A percentile compares a stretch with the other conserved stretches of the same genome.
phyloP scores from a whole-genome alignment of 2,113 vertebrate species.

The Triplophysa dalaica region DNA sequence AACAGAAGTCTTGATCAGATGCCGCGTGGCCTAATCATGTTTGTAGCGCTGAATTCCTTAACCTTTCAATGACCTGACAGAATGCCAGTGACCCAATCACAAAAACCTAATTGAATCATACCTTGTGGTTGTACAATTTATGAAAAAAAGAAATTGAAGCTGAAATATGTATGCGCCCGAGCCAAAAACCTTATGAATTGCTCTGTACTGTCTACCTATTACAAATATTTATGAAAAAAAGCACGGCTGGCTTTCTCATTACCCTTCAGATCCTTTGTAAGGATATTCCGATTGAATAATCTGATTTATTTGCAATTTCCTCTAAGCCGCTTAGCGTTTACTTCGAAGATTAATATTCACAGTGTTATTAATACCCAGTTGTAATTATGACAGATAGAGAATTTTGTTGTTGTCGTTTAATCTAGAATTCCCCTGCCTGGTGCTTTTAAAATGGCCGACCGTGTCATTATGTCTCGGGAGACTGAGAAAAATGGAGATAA shows the following conservation, averaged over 20 bases:
- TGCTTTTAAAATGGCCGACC: constrained; percentile 12
- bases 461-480: constrained; percentile 4
- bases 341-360: constrained; percentile 75
- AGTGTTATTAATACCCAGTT: constrained; percentile 75
- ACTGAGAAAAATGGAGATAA: background rate
- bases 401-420: background rate
- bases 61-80: constrained; percentile 78
- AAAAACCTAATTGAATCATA: constrained; percentile 80
- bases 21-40: constrained; percentile 79
- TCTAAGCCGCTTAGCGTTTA: constrained; percentile 77
- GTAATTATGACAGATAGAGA: constrained; percentile 71
- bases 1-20: constrained; percentile 78
- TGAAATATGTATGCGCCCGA: constrained; percentile 74
- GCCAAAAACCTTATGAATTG: constrained; percentile 52
- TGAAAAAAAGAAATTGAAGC: constrained; percentile 78
- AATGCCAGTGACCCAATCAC: constrained; percentile 80
- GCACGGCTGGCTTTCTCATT: constrained; percentile 65
- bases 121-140: constrained; percentile 67
- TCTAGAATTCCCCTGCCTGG: constrained; percentile 30
- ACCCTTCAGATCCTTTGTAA: constrained; percentile 66
- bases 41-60: constrained; percentile 83
- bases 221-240: constrained; percentile 50
- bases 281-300: constrained; percentile 74
- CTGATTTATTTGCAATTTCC: constrained; percentile 77
- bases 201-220: constrained; percentile 65